Conservation (phyloP, 2,888 invertebrate species). For the Epistrophe eligans region DNA sequence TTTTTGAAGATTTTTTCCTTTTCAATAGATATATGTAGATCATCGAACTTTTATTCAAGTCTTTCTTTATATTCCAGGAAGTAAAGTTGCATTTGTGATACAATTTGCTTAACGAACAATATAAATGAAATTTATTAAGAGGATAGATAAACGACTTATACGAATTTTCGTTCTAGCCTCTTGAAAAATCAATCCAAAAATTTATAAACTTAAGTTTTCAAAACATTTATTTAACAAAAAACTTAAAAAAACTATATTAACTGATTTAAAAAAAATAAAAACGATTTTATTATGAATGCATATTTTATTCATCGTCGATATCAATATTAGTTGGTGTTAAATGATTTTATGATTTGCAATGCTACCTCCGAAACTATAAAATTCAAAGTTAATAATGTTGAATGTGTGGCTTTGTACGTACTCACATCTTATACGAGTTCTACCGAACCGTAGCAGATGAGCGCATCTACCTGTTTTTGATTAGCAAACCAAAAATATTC, state of each 20-base stretch:
- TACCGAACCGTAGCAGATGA: conserved; percentile 7
- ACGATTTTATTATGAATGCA: no score
- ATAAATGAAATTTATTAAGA: no score
- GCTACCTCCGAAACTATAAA: not conserved
- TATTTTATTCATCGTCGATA: no score
- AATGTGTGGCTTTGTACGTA: not conserved
- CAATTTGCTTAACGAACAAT: not conserved
- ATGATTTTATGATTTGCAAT: not conserved
- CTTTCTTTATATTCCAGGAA: not conserved
- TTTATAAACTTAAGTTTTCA: no score
- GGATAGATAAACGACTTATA: no score
- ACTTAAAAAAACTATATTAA: no score
- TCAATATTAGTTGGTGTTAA: not conserved
- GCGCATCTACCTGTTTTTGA: conserved; percentile 43
- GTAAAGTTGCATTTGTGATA: not conserved
- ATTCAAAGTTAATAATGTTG: not conserved
- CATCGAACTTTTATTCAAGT: conserved; percentile 42
- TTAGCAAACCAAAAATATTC: conserved; percentile 5
- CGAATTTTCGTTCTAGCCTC: no score
- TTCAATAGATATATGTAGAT: conserved; percentile 6
- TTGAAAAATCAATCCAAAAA: no score
- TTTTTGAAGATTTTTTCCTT: not conserved
- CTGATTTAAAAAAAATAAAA: no score
- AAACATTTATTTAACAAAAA: no score
- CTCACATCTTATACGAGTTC: not conserved